phyloP scores from a whole-genome alignment of 2,797 vertebrate genomes.

The Poliocrania exsul region DNA sequence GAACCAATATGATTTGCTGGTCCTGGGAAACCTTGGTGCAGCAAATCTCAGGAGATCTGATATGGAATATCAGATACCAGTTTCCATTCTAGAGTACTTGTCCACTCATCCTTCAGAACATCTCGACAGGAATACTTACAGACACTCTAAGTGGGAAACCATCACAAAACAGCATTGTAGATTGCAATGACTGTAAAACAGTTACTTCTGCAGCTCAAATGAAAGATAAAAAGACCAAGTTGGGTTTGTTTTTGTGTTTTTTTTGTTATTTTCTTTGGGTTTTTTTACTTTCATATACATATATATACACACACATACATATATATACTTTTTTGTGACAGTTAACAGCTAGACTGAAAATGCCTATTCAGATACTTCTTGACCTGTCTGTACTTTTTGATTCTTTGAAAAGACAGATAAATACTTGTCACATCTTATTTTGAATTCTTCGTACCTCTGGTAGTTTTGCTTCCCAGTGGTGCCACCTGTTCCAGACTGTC shows the following conservation, averaged over 20 bases:
- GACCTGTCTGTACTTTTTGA: neutral
- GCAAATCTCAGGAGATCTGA: neutral
- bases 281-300: too few relatives aligned
- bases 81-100: neutral
- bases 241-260: fast-evolving
- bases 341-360: neutral
- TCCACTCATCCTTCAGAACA: neutral
- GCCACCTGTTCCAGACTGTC: neutral
- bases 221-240: neutral
- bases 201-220: neutral
- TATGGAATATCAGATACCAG: neutral
- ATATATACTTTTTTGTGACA: neutral
- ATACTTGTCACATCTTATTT: neutral
- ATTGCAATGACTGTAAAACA: neutral
- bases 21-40: neutral
- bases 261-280: neutral
- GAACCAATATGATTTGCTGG: neutral
- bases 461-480: neutral
- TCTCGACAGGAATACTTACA: neutral
- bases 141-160: neutral
- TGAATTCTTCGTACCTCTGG: neutral
- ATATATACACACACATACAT: too few relatives aligned
- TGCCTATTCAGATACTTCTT: neutral
- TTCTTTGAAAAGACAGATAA: neutral
- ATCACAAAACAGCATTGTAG: neutral